Percentiles rank a stretch among this genome's conserved stretches.
These are phyloP conservation scores for Megaceryle maxima DNA, from an alignment of 2,113 vertebrate species.

Conservation along the genomic window DNA sequence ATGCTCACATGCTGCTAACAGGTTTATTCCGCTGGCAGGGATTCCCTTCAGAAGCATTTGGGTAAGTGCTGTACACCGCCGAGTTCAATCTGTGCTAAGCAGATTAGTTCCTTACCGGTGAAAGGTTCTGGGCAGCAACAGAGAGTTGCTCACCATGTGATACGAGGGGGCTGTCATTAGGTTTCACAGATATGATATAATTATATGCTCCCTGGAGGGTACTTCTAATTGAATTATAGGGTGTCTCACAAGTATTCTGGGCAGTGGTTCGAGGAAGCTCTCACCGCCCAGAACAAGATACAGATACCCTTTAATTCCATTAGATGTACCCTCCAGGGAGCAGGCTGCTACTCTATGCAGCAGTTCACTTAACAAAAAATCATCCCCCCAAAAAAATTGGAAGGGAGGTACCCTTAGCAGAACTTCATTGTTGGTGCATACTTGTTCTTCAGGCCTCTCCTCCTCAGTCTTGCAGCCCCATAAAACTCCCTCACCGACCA, in stretches of 20 bases:
- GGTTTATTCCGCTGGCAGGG: slow-evolving; percentile 44
- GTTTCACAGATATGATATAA: slow-evolving; percentile 73
- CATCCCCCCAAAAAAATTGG: not conserved
- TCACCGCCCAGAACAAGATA: slow-evolving; percentile 58
- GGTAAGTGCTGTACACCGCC: slow-evolving; percentile 30
- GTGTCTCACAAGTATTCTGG: slow-evolving; percentile 73
- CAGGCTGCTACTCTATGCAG: not conserved
- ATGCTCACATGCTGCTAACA: not conserved
- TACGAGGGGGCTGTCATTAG: slow-evolving; percentile 72
- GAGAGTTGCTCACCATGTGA: slow-evolving; percentile 61
- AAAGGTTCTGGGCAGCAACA: slow-evolving; percentile 75
- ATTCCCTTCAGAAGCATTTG: slow-evolving; percentile 50
- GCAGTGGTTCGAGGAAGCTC: slow-evolving; percentile 37
- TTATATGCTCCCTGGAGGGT: slow-evolving; percentile 73
- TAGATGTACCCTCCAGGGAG: slow-evolving; percentile 60
- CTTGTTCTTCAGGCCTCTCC: not conserved
- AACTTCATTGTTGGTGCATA: not conserved
- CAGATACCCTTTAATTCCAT: slow-evolving; percentile 72
- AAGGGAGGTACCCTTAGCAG: not conserved
- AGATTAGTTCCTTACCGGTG: slow-evolving; percentile 73
- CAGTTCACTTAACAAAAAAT: not conserved
- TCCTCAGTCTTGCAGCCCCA: not conserved
- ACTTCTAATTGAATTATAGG: slow-evolving; percentile 78
- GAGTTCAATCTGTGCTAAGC: slow-evolving; percentile 71
- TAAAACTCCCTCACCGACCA: not conserved